These are phyloP conservation scores for Salvelinus sp. DNA, from an alignment of 2,113 vertebrate genomes.

Conservation along the genomic window DNA sequence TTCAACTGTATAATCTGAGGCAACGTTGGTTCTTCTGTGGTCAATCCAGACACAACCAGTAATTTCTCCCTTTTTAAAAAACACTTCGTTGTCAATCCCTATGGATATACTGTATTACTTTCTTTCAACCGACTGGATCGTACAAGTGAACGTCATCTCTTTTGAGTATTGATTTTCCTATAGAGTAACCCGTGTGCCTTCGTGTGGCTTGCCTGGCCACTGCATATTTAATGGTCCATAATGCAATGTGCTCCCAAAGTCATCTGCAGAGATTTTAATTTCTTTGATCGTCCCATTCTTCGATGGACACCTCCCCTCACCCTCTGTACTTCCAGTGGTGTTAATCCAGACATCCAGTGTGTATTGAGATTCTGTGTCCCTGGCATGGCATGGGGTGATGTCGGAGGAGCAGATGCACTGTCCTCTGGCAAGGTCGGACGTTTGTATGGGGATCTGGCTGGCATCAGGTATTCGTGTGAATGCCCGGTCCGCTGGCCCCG, in stretches of 20 bases:
- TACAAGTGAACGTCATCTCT: background rate
- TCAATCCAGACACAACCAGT: no score
- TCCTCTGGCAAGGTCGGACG: constrained; percentile 55
- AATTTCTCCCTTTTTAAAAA: no score
- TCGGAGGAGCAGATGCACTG: constrained; percentile 20
- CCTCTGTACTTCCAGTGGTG: background rate
- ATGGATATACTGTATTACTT: no score
- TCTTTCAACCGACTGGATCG: background rate
- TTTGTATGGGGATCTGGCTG: constrained; percentile 55
- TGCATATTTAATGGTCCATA: constrained; percentile 4
- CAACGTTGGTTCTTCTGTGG: no score
- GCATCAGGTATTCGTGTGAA: constrained; percentile 55
- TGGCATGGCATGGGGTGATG: no score
- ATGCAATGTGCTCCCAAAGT: background rate
- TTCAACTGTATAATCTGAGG: no score
- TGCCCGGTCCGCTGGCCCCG: constrained; percentile 35
- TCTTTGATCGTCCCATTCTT: constrained; percentile 1
- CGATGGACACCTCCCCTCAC: background rate
- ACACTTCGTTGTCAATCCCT: no score
- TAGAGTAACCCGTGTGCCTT: background rate
- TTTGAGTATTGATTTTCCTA: constrained; percentile 26
- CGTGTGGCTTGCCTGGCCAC: background rate
- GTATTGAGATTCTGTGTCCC: background rate
- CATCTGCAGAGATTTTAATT: background rate
- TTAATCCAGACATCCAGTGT: background rate